A percentile compares a stretch with the other conserved stretches of the same genome.
These are phyloP conservation scores for Eleutherodactylus coqui DNA, from an alignment of 2,797 vertebrate genomes.

Conservation along the genomic window DNA sequence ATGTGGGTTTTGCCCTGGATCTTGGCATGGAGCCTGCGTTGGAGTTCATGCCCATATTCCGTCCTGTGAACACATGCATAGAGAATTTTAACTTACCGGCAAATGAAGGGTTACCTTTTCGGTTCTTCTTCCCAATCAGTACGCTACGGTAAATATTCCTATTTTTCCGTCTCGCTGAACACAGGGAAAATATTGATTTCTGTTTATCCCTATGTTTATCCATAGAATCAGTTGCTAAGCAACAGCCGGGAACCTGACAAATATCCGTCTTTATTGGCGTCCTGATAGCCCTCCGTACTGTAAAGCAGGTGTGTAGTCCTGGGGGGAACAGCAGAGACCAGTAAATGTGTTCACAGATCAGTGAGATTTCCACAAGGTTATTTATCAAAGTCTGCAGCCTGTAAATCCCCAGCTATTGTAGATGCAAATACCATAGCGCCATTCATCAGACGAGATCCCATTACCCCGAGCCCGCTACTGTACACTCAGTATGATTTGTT, in stretches of 20 bases:
- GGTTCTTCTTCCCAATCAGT: not conserved
- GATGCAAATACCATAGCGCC: slow-evolving; percentile 19
- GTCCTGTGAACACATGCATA: too few relatives aligned
- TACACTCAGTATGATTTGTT: slow-evolving; percentile 8
- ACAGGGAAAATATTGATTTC: slow-evolving; percentile 57
- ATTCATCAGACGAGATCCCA: not conserved
- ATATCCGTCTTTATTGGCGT: slow-evolving; percentile 36
- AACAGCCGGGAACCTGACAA: slow-evolving; percentile 51
- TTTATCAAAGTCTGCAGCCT: slow-evolving; percentile 40
- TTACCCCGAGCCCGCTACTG: not conserved
- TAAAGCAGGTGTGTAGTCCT: slow-evolving; percentile 45
- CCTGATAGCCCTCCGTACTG: slow-evolving; percentile 18
- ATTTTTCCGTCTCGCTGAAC: slow-evolving; percentile 49
- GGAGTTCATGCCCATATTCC: too few relatives aligned
- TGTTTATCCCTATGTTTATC: slow-evolving; percentile 60
- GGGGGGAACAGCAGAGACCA: slow-evolving; percentile 33
- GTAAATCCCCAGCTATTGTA: slow-evolving; percentile 24
- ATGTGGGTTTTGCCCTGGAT: too few relatives aligned
- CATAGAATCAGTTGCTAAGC: slow-evolving; percentile 56
- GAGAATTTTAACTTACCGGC: not conserved
- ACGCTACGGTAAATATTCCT: slow-evolving; percentile 36
- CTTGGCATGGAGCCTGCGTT: too few relatives aligned
- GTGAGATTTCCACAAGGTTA: slow-evolving; percentile 27
- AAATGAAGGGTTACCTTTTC: slow-evolving; percentile 8
- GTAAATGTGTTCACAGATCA: slow-evolving; percentile 59